Evolutionary conservation across 1,140 invertebrate genomes (phyloP).

Genomic region (Fopius arisanus): DNA sequence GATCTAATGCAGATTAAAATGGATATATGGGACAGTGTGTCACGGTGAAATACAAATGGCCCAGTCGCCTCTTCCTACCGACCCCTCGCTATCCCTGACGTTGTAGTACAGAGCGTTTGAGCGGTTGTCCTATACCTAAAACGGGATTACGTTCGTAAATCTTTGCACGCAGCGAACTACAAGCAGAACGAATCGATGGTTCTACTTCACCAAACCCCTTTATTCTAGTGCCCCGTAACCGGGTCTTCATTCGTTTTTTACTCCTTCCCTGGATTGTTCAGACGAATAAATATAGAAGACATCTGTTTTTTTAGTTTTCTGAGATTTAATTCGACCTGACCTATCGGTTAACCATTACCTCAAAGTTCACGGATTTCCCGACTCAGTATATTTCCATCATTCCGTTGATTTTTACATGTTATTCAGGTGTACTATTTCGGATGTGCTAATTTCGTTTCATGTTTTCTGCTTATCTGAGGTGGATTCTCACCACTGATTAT

Average conservation of each 20-base stretch:
- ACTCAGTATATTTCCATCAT: neutral
- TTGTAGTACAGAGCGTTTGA: conserved; percentile 5
- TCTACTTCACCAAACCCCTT: conserved; percentile 28
- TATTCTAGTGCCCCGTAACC: neutral
- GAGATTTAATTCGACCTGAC: conserved; percentile 25
- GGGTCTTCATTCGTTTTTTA: neutral
- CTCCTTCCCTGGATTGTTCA: conserved; percentile 13
- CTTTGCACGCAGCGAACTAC: conserved; percentile 18
- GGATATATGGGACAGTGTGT: neutral
- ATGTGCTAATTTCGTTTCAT: neutral
- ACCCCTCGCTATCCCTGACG: neutral
- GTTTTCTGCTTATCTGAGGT: no score
- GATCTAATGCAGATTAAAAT: neutral
- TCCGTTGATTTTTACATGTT: conserved; percentile 6
- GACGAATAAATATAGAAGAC: neutral
- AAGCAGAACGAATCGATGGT: conserved; percentile 32
- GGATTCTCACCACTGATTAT: no score
- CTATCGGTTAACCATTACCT: conserved; percentile 25
- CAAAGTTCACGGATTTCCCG: conserved; percentile 19
- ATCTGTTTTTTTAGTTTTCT: conserved; percentile 7
- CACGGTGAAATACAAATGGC: neutral
- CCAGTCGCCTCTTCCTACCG: neutral
- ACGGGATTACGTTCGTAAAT: conserved; percentile 32
- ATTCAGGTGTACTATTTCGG: neutral
- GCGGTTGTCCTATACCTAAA: conserved; percentile 21